Evolutionary conservation across 2,888 invertebrate species (phyloP), one percentile per base, ranked within the genome.

Genomic region (Drosophila testacea): DNA sequence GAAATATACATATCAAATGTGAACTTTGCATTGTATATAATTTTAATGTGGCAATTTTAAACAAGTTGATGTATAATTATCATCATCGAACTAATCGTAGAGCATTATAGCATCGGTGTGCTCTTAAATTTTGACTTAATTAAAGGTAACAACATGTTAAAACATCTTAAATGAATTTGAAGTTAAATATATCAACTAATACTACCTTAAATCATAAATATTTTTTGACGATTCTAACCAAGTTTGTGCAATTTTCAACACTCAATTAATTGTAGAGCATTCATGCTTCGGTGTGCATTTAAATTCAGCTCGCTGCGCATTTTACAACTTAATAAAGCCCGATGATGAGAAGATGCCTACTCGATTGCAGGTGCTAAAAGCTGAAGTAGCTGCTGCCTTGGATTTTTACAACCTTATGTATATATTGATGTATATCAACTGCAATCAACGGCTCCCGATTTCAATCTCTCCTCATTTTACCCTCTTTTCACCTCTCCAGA

Each of bases 361-460:
- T 51, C 74, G 73, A 73, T 73, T 81, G 81, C 83, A 84, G 81
- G 81, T 80, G 77, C 65, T 56, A 72, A 84, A 68, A 70, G 68
- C 77, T 82, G 74, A 52, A 50, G 77, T 65, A 69, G 79, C 66
- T 41, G 73, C 34, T 60, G 81, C 66, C 61, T 69, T 73, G 62
- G 52, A 69, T 63, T 81, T 78, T 73, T 73, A 70, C 66, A 68
- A 59, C 70, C 81, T 69, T 78, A 47, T 77, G 78, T 69, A 71
- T 56, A 75, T 79, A 87, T 75, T 84, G 82, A 84, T 87, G 79
- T 73, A 75, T 64, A 79, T 72, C 83, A 82, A 64, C 62, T 73
- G 85, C 83, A 87, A 85, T 84, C 85, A 88, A 66, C 73, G 65
- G 73, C 76, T 73, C 46, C 69, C 73, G 82, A 83, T 87, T 76